These are phyloP conservation scores for Lepidotrigona ventralis DNA, from an alignment of 1,140 invertebrate species.

Conservation along the genomic window DNA sequence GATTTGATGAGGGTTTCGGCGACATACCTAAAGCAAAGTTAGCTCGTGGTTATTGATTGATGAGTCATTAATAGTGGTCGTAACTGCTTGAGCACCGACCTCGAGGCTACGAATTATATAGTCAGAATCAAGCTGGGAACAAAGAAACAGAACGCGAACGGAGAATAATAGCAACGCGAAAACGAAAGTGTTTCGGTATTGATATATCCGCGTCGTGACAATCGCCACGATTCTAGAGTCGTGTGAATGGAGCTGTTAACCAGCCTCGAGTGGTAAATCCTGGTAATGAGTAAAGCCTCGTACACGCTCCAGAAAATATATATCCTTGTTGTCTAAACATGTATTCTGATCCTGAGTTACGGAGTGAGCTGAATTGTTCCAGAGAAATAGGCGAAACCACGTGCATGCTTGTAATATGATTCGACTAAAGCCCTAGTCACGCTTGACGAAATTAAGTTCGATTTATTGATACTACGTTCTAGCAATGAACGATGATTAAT, in stretches of 20 bases:
- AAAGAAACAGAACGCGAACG: neutral
- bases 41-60: conserved; percentile 1
- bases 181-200: neutral
- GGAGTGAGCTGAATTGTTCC: neutral
- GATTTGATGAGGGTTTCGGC: neutral
- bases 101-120: neutral
- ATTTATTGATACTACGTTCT: neutral
- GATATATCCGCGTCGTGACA: neutral
- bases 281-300: neutral
- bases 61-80: neutral
- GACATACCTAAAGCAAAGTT: no score
- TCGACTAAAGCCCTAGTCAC: neutral
- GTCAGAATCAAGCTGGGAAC: neutral
- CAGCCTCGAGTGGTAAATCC: neutral
- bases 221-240: neutral
- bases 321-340: neutral
- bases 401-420: neutral
- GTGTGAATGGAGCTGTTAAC: neutral
- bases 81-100: neutral
- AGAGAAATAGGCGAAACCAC: neutral
- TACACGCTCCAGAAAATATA: neutral
- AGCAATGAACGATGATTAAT: neutral
- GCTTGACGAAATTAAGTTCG: neutral
- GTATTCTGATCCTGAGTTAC: neutral
- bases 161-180: neutral